Evolutionary conservation across 2,888 invertebrate genomes (phyloP).

Genomic region (Melangyna quadrimaculata): DNA sequence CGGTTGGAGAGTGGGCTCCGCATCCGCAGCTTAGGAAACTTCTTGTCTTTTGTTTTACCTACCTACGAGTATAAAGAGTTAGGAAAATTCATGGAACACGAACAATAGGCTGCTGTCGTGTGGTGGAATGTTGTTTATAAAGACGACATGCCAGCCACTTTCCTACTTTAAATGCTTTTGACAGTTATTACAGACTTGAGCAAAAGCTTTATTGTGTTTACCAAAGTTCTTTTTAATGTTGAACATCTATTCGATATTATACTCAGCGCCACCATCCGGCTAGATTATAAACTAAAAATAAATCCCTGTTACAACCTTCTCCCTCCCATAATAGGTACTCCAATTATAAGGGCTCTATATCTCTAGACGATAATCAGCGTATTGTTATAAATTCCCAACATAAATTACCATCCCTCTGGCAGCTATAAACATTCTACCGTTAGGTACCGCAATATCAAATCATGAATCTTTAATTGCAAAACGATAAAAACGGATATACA

Average conservation of each 20-base stretch:
- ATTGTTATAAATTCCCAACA: conserved; percentile 34
- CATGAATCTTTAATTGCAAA: conserved; percentile 61
- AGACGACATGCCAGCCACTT: background rate
- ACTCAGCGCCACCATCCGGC: background rate
- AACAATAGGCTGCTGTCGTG: conserved; percentile 37
- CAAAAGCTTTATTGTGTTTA: conserved; percentile 20
- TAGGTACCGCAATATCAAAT: conserved; percentile 21
- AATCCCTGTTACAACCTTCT: conserved; percentile 18
- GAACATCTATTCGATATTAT: background rate
- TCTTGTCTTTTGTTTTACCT: conserved; percentile 31
- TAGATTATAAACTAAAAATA: conserved; percentile 15
- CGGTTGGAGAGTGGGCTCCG: background rate
- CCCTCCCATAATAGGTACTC: background rate
- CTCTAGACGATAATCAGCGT: conserved; percentile 45
- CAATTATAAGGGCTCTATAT: conserved; percentile 39
- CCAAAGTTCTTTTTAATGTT: conserved; percentile 9
- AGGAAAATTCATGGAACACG: conserved; percentile 1
- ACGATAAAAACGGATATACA: conserved; percentile 29
- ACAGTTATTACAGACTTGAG: conserved; percentile 25
- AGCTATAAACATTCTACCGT: conserved; percentile 15
- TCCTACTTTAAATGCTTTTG: background rate
- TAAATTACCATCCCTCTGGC: conserved; percentile 33
- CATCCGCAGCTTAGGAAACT: conserved; percentile 23
- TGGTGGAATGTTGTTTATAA: conserved; percentile 17
- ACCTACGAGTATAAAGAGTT: background rate